Conservation (phyloP, 2,797 vertebrate genomes). For the Falco naumanni region DNA sequence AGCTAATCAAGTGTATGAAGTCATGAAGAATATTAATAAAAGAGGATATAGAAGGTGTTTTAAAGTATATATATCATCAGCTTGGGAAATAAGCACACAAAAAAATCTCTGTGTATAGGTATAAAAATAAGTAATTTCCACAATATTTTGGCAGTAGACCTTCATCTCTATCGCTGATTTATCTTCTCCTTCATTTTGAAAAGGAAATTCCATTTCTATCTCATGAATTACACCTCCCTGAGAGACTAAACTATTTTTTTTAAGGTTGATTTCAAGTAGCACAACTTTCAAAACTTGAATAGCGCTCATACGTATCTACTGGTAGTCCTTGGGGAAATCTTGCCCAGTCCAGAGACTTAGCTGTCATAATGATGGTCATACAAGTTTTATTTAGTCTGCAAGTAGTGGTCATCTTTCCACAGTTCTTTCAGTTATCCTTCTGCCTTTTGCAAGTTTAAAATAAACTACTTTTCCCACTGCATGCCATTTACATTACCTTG, state of each 20-base stretch:
- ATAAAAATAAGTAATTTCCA: not conserved
- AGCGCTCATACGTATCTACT: not conserved
- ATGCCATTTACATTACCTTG: not conserved
- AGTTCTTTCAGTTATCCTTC: not conserved
- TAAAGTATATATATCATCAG: not conserved
- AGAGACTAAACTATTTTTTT: not conserved
- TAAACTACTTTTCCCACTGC: not conserved
- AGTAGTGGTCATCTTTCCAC: not conserved
- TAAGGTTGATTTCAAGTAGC: not conserved
- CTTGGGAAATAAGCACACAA: not conserved
- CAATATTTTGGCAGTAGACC: not conserved
- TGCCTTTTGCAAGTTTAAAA: not conserved
- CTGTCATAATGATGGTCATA: not conserved
- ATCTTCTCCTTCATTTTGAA: not conserved
- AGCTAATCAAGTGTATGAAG: not conserved
- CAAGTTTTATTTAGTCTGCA: not conserved
- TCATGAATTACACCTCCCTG: not conserved
- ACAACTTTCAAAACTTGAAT: not conserved
- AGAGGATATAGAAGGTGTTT: not conserved
- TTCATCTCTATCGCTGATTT: not conserved
- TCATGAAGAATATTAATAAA: not conserved
- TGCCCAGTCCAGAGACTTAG: not conserved
- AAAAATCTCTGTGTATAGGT: not conserved
- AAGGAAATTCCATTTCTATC: not conserved
- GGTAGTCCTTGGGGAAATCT: not conserved